Percentiles rank a stretch among this genome's conserved stretches.
Evolutionary conservation across 1,140 invertebrate species (phyloP).

Genomic region (Zaprionus capensis): DNA sequence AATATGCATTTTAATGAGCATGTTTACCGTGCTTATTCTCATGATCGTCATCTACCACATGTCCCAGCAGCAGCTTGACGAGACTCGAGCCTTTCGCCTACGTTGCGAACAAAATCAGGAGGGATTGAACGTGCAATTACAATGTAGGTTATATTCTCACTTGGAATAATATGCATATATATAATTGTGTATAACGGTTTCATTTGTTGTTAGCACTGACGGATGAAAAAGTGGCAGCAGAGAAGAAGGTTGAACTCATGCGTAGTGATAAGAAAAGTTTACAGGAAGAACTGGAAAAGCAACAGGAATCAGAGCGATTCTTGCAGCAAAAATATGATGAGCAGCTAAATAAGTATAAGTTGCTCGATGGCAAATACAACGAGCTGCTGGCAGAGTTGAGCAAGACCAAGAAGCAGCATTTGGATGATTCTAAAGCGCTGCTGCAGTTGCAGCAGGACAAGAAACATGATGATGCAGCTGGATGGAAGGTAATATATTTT

Average conservation of each 20-base stretch:
- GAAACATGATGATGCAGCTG: slow-evolving; percentile 61
- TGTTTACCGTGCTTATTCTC: slow-evolving; percentile 84
- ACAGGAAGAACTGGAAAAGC: slow-evolving; percentile 81
- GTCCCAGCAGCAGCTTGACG: slow-evolving; percentile 85
- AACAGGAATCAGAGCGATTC: slow-evolving; percentile 84
- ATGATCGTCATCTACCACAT: slow-evolving; percentile 85
- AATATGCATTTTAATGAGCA: slow-evolving; percentile 84
- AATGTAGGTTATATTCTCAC: slow-evolving; percentile 78
- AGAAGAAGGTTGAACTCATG: slow-evolving; percentile 84
- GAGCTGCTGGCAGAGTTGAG: slow-evolving; percentile 65
- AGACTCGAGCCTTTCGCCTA: slow-evolving; percentile 83
- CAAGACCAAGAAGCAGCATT: slow-evolving; percentile 68
- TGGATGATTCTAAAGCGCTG: slow-evolving; percentile 66
- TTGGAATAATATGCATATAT: neutral
- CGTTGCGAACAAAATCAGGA: slow-evolving; percentile 85
- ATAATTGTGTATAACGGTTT: neutral
- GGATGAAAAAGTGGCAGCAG: slow-evolving; percentile 84
- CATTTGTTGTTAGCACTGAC: slow-evolving; percentile 51
- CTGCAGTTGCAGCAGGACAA: slow-evolving; percentile 69
- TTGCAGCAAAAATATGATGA: slow-evolving; percentile 83
- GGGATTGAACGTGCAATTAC: slow-evolving; percentile 85
- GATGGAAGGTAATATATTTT: slow-evolving; percentile 70
- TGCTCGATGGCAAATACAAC: slow-evolving; percentile 78
- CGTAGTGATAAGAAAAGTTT: slow-evolving; percentile 84
- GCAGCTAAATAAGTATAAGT: slow-evolving; percentile 84